Conservation (phyloP, 2,888 invertebrate species). For the Parnassius glacialis region DNA sequence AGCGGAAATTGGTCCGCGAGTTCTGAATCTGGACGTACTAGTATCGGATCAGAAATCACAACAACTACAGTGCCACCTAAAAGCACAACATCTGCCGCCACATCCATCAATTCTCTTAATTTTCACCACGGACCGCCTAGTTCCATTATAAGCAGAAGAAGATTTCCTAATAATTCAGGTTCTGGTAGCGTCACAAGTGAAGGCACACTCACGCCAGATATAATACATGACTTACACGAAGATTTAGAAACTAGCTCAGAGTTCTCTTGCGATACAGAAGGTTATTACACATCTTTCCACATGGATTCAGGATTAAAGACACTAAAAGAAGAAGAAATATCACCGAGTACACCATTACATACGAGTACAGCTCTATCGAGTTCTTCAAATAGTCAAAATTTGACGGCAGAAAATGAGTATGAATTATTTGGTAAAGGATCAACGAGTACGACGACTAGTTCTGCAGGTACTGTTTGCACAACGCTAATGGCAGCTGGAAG, state of each 20-base stretch:
- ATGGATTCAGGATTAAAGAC: constrained; percentile 96
- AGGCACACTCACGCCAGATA: constrained; percentile 91
- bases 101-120: constrained; percentile 86
- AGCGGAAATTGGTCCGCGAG: constrained; percentile 98
- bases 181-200: constrained; percentile 92
- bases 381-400: constrained; percentile 85
- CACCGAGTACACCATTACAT: constrained; percentile 86
- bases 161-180: constrained; percentile 87
- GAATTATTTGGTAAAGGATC: constrained; percentile 95
- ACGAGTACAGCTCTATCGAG: constrained; percentile 85
- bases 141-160: constrained; percentile 84
- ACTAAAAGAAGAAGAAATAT: constrained; percentile 84
- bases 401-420: constrained; percentile 92
- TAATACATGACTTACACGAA: constrained; percentile 89
- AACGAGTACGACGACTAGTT: constrained; percentile 94
- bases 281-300: constrained; percentile 98
- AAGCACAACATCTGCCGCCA: constrained; percentile 84
- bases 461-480: constrained; percentile 94
- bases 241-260: constrained; percentile 94
- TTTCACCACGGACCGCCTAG: constrained; percentile 83
- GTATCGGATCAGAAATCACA: constrained; percentile 91
- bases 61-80: constrained; percentile 85
- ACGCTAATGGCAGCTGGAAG: constrained; percentile 87
- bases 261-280: constrained; percentile 98
- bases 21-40: constrained; percentile 92